Conservation (phyloP, 92 coral and sea anemone genomes). For the Siderastrea radians region DNA sequence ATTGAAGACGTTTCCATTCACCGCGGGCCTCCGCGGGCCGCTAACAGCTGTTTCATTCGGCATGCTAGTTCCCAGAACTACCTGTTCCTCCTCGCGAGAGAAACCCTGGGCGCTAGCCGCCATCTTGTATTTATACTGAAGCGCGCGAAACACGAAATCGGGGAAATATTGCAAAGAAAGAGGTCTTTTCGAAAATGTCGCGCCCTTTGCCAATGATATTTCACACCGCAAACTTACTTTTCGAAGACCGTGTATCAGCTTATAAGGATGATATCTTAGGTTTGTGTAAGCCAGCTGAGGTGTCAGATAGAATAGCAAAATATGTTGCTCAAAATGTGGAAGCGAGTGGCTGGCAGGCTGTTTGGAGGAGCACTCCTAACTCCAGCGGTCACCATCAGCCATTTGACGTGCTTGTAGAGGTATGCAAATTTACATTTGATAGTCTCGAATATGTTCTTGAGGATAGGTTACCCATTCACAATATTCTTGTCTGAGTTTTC, state of each 20-base stretch:
- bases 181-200: constrained; percentile 37
- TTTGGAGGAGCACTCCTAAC: constrained; percentile 84
- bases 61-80: no score
- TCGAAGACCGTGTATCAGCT: constrained; percentile 82
- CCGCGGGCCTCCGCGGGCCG: no score
- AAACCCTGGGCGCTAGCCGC: background rate
- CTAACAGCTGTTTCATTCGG: no score
- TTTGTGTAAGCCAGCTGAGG: constrained; percentile 76
- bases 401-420: constrained; percentile 93
- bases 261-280: constrained; percentile 82
- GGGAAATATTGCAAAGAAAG: no score
- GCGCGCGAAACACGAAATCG: constrained; percentile 12
- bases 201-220: constrained; percentile 86
- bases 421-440: background rate
- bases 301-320: constrained; percentile 72
- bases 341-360: constrained; percentile 86
- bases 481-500: no score
- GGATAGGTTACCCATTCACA: no score
- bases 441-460: no score
- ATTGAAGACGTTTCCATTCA: no score
- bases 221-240: constrained; percentile 80
- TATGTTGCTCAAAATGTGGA: constrained; percentile 83
- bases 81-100: no score
- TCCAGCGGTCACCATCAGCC: constrained; percentile 57
- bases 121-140: background rate